These are phyloP conservation scores for Ceryle rudis DNA, from an alignment of 2,797 vertebrate genomes.

Conservation along the genomic window DNA sequence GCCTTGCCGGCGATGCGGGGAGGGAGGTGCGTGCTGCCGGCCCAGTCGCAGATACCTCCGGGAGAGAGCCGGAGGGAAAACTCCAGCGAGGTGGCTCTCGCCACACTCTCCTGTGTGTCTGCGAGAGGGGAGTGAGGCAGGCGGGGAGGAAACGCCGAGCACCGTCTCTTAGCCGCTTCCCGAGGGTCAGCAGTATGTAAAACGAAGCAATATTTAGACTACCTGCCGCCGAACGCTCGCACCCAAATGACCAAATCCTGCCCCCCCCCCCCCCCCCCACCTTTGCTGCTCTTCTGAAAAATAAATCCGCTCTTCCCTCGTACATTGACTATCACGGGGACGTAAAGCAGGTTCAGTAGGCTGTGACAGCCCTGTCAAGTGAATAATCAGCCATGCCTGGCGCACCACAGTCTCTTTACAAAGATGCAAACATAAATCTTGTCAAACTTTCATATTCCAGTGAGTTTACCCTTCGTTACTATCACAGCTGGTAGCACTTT, in stretches of 20 bases:
- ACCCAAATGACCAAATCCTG: background rate
- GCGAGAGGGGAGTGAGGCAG: background rate
- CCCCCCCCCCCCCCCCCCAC: too few species aligned
- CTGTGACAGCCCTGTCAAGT: slow-evolving; percentile 69
- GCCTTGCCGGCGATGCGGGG: background rate
- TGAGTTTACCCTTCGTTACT: slow-evolving; percentile 70
- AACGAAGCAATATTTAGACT: background rate
- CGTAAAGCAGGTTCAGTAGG: slow-evolving; percentile 53
- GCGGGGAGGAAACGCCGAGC: background rate
- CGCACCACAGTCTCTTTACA: slow-evolving; percentile 62
- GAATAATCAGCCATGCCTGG: slow-evolving; percentile 72
- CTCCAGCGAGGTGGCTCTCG: background rate
- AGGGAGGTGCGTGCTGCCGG: background rate
- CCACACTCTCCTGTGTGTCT: background rate
- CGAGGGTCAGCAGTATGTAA: background rate
- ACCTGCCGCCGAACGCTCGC: fast-evolving
- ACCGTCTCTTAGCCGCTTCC: background rate
- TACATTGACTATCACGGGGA: background rate
- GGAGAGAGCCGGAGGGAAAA: background rate
- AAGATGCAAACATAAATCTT: slow-evolving; percentile 75
- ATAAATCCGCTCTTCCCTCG: background rate
- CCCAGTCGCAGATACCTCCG: background rate
- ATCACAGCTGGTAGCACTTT: slow-evolving; percentile 66
- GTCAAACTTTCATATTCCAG: slow-evolving; percentile 69
- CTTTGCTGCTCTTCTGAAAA: background rate